Conservation (phyloP, 2,888 invertebrate genomes). For the Pinctada fucata region DNA sequence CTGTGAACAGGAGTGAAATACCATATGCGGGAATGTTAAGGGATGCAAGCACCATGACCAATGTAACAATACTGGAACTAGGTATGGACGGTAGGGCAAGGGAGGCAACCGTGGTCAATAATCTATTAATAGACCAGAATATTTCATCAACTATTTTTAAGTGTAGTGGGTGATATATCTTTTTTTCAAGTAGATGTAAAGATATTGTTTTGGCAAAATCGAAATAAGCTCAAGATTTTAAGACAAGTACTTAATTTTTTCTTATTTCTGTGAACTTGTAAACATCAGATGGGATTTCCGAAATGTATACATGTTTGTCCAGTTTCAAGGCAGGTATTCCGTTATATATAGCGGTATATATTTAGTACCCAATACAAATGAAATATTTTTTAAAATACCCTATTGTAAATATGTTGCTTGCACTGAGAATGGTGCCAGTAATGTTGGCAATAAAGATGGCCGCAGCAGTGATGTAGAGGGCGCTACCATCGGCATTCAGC, state of each 20-base stretch:
- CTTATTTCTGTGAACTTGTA: too few species aligned
- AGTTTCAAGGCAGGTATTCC: too few species aligned
- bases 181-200: too few species aligned
- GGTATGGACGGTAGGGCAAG: constrained; percentile 71
- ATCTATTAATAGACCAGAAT: constrained; percentile 46
- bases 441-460: constrained; percentile 64
- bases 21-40: constrained; percentile 61
- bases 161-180: too few species aligned
- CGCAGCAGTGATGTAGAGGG: constrained; percentile 65
- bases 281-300: too few species aligned
- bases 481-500: constrained; percentile 70
- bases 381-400: constrained; percentile 53
- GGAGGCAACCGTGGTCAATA: constrained; percentile 61
- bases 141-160: too few species aligned
- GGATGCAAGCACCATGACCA: constrained; percentile 67
- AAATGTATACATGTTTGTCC: too few species aligned
- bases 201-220: too few species aligned
- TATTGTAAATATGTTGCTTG: constrained; percentile 56
- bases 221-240: too few species aligned
- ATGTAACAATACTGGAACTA: constrained; percentile 69
- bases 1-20: constrained; percentile 68
- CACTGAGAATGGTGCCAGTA: constrained; percentile 45
- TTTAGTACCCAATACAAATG: neutral
- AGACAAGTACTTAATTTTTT: too few species aligned
- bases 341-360: too few species aligned